phyloP scores from a whole-genome alignment of 2,113 vertebrate species.

The Sisor rabdophorus region DNA sequence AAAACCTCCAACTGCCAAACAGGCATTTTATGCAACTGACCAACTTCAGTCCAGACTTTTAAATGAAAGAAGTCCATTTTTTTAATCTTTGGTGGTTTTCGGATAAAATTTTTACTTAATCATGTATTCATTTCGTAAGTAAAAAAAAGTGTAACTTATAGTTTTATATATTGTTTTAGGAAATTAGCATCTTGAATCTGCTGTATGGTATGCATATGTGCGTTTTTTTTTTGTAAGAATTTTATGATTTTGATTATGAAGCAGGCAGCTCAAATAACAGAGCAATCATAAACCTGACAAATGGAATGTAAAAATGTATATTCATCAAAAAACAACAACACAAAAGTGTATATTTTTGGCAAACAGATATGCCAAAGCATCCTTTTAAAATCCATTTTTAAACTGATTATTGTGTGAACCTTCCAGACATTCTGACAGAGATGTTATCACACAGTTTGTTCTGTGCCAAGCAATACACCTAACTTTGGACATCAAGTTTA shows the following conservation, averaged over 20 bases:
- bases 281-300: slow-evolving; percentile 56
- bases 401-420: slow-evolving; percentile 20
- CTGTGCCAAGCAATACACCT: slow-evolving; percentile 31
- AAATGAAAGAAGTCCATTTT: slow-evolving; percentile 1
- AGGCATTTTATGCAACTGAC: slow-evolving; percentile 5
- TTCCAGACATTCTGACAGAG: slow-evolving; percentile 28
- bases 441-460: slow-evolving; percentile 27
- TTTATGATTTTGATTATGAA: slow-evolving; percentile 73
- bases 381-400: slow-evolving; percentile 46
- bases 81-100: slow-evolving; percentile 31
- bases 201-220: slow-evolving; percentile 67
- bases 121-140: slow-evolving; percentile 37
- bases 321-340: slow-evolving; percentile 45
- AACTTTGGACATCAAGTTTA: slow-evolving; percentile 14
- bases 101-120: slow-evolving; percentile 31
- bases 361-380: slow-evolving; percentile 49
- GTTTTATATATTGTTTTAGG: slow-evolving; percentile 57
- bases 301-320: slow-evolving; percentile 61
- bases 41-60: background rate
- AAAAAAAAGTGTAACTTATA: slow-evolving; percentile 48
- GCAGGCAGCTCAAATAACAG: slow-evolving; percentile 67
- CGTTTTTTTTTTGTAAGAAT: slow-evolving; percentile 57
- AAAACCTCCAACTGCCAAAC: slow-evolving; percentile 76
- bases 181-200: slow-evolving; percentile 60
- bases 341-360: slow-evolving; percentile 51